Evolutionary conservation across 1,140 invertebrate species (phyloP).

Genomic region (Drosophila ironensis): DNA sequence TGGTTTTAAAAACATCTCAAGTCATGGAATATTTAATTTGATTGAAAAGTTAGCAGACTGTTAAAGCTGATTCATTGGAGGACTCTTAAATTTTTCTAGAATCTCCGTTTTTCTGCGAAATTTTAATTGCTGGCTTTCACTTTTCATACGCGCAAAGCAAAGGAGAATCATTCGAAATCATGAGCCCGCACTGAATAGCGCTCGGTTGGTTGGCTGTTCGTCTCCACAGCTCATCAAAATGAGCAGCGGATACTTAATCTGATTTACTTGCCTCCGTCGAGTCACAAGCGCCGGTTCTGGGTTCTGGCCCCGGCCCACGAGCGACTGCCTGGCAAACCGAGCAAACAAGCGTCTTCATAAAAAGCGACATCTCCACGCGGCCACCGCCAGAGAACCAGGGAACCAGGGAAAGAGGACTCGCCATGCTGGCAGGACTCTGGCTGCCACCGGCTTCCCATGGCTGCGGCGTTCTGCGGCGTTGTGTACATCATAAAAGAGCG

Average conservation of each 20-base stretch:
- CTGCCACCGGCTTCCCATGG: slow-evolving; percentile 52
- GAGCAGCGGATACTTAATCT: slow-evolving; percentile 80
- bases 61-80: too few relatives aligned
- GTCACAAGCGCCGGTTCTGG: slow-evolving; percentile 22
- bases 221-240: slow-evolving; percentile 68
- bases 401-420: not conserved
- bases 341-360: slow-evolving; percentile 80
- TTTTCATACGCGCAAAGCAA: slow-evolving; percentile 15
- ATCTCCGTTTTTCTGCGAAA: slow-evolving; percentile 3
- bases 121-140: slow-evolving; percentile 42
- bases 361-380: slow-evolving; percentile 59
- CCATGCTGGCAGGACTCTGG: slow-evolving; percentile 3
- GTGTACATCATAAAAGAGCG: slow-evolving; percentile 78
- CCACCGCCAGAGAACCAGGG: slow-evolving; percentile 3
- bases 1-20: too few relatives aligned
- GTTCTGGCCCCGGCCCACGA: too few relatives aligned
- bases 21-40: too few relatives aligned
- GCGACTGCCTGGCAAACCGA: slow-evolving; percentile 44
- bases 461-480: slow-evolving; percentile 56
- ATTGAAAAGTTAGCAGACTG: too few relatives aligned
- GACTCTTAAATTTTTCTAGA: not conserved
- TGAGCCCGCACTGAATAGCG: slow-evolving; percentile 44
- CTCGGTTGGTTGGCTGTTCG: slow-evolving; percentile 35
- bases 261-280: slow-evolving; percentile 69
- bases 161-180: slow-evolving; percentile 64